phyloP scores from a whole-genome alignment of 1,140 invertebrate species.

The Drosophila burlai region DNA sequence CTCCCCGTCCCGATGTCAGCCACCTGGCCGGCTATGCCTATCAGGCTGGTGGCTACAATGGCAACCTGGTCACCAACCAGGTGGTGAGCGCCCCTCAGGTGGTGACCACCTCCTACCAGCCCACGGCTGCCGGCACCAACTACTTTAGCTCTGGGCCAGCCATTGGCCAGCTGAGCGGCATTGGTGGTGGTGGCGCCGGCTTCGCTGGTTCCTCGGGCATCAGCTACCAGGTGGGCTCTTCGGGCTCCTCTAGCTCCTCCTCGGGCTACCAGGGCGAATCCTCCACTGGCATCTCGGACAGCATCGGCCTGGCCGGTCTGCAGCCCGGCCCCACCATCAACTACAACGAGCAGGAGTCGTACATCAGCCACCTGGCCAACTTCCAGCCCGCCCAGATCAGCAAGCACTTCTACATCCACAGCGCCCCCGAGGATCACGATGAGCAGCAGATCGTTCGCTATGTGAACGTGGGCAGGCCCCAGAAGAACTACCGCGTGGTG shows the following conservation, averaged over 20 bases:
- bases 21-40: constrained; percentile 68
- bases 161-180: constrained; percentile 48
- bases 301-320: constrained; percentile 60
- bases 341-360: constrained; percentile 86
- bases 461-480: constrained; percentile 86
- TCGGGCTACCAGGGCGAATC: constrained; percentile 14
- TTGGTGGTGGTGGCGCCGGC: background rate
- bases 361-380: constrained; percentile 69
- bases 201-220: constrained; percentile 17
- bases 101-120: constrained; percentile 73
- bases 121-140: constrained; percentile 81
- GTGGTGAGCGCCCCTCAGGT: constrained; percentile 48
- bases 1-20: constrained; percentile 75
- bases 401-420: constrained; percentile 91
- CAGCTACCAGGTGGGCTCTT: constrained; percentile 1
- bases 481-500: constrained; percentile 94
- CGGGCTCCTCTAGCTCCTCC: constrained; percentile 31
- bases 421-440: constrained; percentile 89
- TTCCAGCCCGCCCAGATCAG: constrained; percentile 88
- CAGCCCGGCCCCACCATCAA: constrained; percentile 64
- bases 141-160: constrained; percentile 58
- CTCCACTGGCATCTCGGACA: constrained; percentile 29
- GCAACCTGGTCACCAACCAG: constrained; percentile 25
- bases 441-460: constrained; percentile 85
- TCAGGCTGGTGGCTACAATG: constrained; percentile 57